Evolutionary conservation across 2,113 vertebrate genomes (phyloP).

Genomic region (Silurus asotus): DNA sequence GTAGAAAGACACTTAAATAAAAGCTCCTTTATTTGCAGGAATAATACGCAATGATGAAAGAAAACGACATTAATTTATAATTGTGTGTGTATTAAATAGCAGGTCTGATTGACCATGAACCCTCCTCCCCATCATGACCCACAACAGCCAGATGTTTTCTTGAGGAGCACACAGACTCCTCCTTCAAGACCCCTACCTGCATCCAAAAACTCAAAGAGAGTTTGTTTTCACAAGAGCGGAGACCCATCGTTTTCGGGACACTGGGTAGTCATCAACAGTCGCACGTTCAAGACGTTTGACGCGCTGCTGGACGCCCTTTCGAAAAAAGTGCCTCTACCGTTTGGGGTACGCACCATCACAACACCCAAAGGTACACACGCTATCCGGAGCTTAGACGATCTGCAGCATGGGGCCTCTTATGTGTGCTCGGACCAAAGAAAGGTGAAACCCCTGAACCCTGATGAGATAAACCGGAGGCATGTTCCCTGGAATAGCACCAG

Average conservation of each 20-base stretch:
- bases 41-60: neutral
- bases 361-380: conserved; percentile 84
- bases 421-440: conserved; percentile 88
- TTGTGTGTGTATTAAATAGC: conserved; percentile 46
- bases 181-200: conserved; percentile 61
- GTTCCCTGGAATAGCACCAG: conserved; percentile 87
- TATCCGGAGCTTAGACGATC: conserved; percentile 81
- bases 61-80: neutral
- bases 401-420: conserved; percentile 90
- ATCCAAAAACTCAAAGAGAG: conserved; percentile 78
- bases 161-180: conserved; percentile 69
- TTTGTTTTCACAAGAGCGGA: conserved; percentile 96
- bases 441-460: conserved; percentile 87
- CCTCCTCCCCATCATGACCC: conserved; percentile 71
- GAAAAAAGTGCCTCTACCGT: conserved; percentile 88
- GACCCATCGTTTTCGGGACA: conserved; percentile 89
- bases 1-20: neutral
- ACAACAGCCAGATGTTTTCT: conserved; percentile 67
- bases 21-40: neutral
- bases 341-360: conserved; percentile 93
- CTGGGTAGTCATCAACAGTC: conserved; percentile 84
- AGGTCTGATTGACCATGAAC: conserved; percentile 71
- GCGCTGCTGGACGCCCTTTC: conserved; percentile 88
- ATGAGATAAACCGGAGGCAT: conserved; percentile 75
- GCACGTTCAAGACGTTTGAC: conserved; percentile 92